Evolutionary conservation across 92 coral and sea anemone genomes (phyloP).

Genomic region (Epizoanthus rinbou): DNA sequence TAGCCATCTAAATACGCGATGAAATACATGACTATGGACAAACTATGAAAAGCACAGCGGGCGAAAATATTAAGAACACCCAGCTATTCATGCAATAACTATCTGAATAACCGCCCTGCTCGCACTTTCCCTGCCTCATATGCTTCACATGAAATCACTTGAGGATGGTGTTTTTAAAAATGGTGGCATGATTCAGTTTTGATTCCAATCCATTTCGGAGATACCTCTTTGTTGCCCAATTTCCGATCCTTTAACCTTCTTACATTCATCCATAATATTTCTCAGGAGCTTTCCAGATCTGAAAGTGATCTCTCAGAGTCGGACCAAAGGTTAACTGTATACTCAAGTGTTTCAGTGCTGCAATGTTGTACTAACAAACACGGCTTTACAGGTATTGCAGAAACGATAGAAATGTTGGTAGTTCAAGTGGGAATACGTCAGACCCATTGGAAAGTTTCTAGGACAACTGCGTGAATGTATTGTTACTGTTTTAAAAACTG

Average conservation of each 20-base stretch:
- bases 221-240: neutral
- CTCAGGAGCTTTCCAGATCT: too few relatives aligned
- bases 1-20: conserved; percentile 4
- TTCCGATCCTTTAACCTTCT: neutral
- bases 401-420: too few relatives aligned
- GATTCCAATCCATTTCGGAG: conserved; percentile 4
- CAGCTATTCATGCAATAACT: neutral
- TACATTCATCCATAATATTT: too few relatives aligned
- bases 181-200: neutral
- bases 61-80: conserved; percentile 21
- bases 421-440: too few relatives aligned
- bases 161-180: neutral
- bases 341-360: too few relatives aligned
- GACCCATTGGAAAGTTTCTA: too few relatives aligned
- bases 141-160: neutral
- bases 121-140: neutral
- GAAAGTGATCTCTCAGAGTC: too few relatives aligned
- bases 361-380: too few relatives aligned
- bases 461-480: too few relatives aligned
- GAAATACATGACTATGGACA: conserved; percentile 6
- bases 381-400: too few relatives aligned
- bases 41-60: conserved; percentile 4
- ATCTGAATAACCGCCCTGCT: neutral
- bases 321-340: too few relatives aligned
- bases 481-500: too few relatives aligned